These are phyloP conservation scores for Drosophila silvestris DNA, from an alignment of 2,888 invertebrate genomes.

Conservation along the genomic window DNA sequence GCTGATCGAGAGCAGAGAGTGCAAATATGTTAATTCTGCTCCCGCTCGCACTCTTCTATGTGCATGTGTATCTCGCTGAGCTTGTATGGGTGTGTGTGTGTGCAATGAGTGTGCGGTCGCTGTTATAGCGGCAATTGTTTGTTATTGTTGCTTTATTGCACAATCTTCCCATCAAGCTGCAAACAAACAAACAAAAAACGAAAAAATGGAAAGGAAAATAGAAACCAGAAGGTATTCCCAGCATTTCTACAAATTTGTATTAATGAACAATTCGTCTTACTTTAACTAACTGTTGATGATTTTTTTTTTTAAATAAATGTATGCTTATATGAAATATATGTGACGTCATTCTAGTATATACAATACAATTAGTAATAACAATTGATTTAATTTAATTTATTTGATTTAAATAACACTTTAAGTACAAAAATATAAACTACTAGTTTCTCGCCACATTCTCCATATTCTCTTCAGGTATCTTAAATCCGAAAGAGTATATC, in stretches of 20 bases:
- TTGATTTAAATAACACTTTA: not conserved
- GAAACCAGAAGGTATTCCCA: not conserved
- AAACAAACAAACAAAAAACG: constrained; percentile 3
- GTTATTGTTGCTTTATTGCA: constrained; percentile 74
- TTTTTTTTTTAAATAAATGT: not conserved
- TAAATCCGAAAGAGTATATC: constrained; percentile 21
- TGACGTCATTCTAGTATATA: not conserved
- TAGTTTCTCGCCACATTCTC: not conserved
- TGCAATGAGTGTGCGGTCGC: constrained; percentile 51
- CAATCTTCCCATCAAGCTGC: constrained; percentile 66
- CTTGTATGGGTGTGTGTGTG: constrained; percentile 1
- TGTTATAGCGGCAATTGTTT: constrained; percentile 65
- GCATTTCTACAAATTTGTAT: not conserved
- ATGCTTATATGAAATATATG: not conserved
- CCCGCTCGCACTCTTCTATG: constrained; percentile 9
- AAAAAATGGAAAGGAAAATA: constrained; percentile 38
- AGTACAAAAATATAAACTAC: not conserved
- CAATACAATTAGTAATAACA: not conserved
- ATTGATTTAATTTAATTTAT: not conserved
- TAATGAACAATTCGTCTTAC: not conserved
- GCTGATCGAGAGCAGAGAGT: constrained; percentile 44
- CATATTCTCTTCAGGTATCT: not conserved
- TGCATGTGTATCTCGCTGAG: constrained; percentile 9
- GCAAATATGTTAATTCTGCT: constrained; percentile 58
- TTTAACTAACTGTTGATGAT: not conserved